A percentile compares a stretch with the other conserved stretches of the same genome.
Conservation (phyloP, 2,888 invertebrate genomes). For the Phortica magna region DNA sequence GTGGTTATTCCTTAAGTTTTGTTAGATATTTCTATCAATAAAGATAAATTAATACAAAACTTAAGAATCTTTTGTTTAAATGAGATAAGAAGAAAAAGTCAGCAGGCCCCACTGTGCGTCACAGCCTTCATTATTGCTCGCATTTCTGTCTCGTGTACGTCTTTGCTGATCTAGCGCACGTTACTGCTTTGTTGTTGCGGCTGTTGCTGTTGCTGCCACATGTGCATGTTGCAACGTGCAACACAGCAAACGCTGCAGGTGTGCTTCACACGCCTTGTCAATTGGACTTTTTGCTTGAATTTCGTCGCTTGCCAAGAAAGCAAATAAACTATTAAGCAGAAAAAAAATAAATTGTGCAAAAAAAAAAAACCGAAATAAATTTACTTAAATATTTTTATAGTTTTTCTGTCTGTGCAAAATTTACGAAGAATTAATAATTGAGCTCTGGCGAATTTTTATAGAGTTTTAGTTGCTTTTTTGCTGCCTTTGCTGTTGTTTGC, state of each 20-base stretch:
- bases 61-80: too few species aligned
- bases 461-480: constrained; percentile 4
- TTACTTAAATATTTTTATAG: background rate
- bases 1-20: too few species aligned
- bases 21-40: too few species aligned
- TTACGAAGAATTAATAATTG: background rate
- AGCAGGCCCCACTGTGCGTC: background rate
- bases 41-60: too few species aligned
- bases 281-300: background rate
- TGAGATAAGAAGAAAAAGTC: too few species aligned
- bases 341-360: background rate
- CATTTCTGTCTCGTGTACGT: background rate
- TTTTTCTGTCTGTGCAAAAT: background rate
- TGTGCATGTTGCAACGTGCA: constrained; percentile 30
- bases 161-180: background rate
- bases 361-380: background rate
- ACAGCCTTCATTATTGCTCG: background rate
- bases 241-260: constrained; percentile 13
- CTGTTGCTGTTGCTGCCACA: constrained; percentile 21
- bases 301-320: background rate
- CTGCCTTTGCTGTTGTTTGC: too few species aligned
- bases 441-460: constrained; percentile 12
- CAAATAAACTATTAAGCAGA: background rate
- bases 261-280: constrained; percentile 26
- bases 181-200: background rate